Evolutionary conservation across 1,140 invertebrate species (phyloP).

Genomic region (Lasioglossum albipes): DNA sequence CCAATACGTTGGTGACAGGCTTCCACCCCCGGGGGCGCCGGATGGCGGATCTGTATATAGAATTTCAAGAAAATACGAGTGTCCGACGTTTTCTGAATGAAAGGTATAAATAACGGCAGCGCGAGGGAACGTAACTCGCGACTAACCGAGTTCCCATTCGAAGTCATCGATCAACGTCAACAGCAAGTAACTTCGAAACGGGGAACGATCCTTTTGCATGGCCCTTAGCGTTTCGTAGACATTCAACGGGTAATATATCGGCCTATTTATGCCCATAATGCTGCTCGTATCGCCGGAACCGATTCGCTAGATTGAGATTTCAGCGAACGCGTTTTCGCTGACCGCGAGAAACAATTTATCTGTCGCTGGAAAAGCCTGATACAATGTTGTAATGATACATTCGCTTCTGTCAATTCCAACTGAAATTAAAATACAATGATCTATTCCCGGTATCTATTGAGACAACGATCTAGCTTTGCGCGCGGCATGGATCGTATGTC

Average conservation of each 20-base stretch:
- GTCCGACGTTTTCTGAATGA: background rate
- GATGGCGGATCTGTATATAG: background rate
- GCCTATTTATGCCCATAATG: constrained; percentile 15
- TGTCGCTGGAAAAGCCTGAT: no score
- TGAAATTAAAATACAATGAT: no score
- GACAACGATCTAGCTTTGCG: no score
- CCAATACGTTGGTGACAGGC: background rate
- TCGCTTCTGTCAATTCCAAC: no score
- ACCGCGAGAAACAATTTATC: no score
- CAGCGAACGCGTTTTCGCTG: constrained; percentile 71
- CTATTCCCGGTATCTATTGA: no score
- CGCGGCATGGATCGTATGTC: no score
- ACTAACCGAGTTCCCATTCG: constrained; percentile 40
- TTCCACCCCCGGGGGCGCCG: background rate
- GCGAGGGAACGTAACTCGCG: constrained; percentile 24
- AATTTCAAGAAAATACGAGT: background rate
- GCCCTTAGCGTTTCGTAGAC: constrained; percentile 44
- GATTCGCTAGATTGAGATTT: constrained; percentile 81
- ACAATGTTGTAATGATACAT: no score
- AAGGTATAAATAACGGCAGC: background rate
- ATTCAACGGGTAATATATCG: constrained; percentile 28
- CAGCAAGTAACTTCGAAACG: constrained; percentile 41
- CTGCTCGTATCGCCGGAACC: constrained; percentile 79
- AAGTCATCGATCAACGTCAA: constrained; percentile 38
- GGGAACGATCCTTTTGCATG: constrained; percentile 37